Evolutionary conservation across 2,888 invertebrate species (phyloP).

Genomic region (Pollenia angustigena): DNA sequence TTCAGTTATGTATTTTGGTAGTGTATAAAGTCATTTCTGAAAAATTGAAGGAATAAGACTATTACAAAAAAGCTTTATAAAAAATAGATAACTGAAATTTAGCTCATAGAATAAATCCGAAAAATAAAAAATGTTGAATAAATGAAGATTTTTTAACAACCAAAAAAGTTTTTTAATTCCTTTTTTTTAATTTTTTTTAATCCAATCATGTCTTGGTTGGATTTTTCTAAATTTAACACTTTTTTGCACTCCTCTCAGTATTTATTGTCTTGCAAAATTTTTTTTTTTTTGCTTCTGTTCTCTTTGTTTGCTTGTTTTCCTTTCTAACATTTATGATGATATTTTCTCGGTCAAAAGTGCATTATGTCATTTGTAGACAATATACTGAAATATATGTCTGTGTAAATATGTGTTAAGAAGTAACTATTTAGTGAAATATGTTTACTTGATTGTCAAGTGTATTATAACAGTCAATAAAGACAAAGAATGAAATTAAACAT

Average conservation of each 20-base stretch:
- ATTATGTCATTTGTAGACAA: constrained; percentile 79
- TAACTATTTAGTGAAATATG: constrained; percentile 16
- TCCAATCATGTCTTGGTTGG: no score
- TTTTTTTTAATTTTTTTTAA: no score
- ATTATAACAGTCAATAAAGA: constrained; percentile 2
- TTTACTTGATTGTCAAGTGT: constrained; percentile 47
- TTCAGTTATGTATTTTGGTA: no score
- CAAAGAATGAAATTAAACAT: background rate
- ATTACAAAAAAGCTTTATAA: no score
- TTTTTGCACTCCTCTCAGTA: background rate
- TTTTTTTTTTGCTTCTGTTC: background rate
- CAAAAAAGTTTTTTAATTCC: no score
- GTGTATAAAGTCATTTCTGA: no score
- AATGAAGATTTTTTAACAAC: no score
- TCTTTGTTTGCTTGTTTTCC: constrained; percentile 29
- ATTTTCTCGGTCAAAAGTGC: constrained; percentile 77
- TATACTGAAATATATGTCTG: background rate
- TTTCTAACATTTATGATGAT: constrained; percentile 1
- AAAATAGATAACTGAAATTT: no score
- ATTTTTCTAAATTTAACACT: background rate
- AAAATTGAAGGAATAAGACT: no score
- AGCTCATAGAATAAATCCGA: no score
- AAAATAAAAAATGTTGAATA: no score
- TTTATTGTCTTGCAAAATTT: background rate
- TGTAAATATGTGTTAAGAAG: background rate